Percentiles rank a stretch among this genome's conserved stretches.
Evolutionary conservation across 2,797 vertebrate genomes (phyloP).

Genomic region (Melanotaenia trifasciata): DNA sequence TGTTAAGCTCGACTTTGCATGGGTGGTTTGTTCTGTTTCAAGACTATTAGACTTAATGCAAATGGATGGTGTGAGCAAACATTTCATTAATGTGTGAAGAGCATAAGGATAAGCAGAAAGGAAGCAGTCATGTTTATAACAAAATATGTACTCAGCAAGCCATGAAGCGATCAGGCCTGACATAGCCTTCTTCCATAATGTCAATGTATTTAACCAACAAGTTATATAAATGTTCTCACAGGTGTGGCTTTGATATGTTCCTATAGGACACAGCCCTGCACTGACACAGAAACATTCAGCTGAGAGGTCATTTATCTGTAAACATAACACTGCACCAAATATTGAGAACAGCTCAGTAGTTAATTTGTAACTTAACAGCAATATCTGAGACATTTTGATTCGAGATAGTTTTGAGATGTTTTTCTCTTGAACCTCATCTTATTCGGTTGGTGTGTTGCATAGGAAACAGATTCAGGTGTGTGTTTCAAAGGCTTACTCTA

Average conservation of each 20-base stretch:
- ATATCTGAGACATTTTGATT: background rate
- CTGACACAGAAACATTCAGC: background rate
- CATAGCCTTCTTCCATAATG: slow-evolving; percentile 19
- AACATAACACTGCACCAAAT: background rate
- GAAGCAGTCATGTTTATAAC: background rate
- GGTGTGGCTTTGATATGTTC: slow-evolving; percentile 6
- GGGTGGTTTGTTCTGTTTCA: background rate
- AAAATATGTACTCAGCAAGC: slow-evolving; percentile 41
- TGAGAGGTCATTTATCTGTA: background rate
- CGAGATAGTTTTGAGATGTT: background rate
- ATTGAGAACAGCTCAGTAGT: background rate
- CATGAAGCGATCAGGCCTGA: slow-evolving; percentile 45
- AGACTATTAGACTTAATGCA: slow-evolving; percentile 1
- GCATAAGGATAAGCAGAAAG: slow-evolving; percentile 13
- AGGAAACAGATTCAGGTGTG: too few species aligned
- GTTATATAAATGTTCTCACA: slow-evolving; percentile 16
- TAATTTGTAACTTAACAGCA: background rate
- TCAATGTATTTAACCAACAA: slow-evolving; percentile 29
- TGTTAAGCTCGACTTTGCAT: background rate
- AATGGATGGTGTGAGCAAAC: slow-evolving; percentile 14
- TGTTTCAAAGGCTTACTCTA: too few species aligned
- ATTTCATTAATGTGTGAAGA: slow-evolving; percentile 6
- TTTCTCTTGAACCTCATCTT: background rate
- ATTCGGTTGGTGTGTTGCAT: too few species aligned
- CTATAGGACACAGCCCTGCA: background rate